Evolutionary conservation across 2,113 vertebrate genomes (phyloP).

Genomic region (Mormoops blainvillei): DNA sequence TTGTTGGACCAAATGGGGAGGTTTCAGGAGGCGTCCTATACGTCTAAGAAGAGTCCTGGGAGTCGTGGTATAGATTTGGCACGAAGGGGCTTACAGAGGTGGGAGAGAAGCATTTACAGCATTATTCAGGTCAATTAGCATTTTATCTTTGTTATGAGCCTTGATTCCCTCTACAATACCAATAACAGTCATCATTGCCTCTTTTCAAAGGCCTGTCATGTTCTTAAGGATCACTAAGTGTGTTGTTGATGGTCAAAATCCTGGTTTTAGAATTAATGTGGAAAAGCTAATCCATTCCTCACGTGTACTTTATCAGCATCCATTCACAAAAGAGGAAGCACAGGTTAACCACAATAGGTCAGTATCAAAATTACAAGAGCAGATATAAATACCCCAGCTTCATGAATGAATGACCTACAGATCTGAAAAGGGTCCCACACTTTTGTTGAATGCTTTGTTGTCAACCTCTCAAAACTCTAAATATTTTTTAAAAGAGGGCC

Average conservation of each 20-base stretch:
- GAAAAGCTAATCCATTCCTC: not conserved
- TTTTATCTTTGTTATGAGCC: too few relatives aligned
- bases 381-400: not conserved
- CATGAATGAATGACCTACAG: not conserved
- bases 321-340: not conserved
- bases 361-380: not conserved
- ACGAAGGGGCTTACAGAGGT: too few relatives aligned
- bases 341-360: not conserved
- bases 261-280: not conserved
- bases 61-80: too few relatives aligned
- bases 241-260: not conserved
- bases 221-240: not conserved
- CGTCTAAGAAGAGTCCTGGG: too few relatives aligned
- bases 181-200: not conserved
- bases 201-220: not conserved
- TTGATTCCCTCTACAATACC: too few relatives aligned
- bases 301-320: not conserved
- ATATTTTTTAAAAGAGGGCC: not conserved
- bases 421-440: rapidly evolving
- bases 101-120: too few relatives aligned
- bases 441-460: not conserved
- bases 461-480: not conserved
- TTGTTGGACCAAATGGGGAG: too few relatives aligned
- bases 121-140: too few relatives aligned
- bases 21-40: too few relatives aligned